Evolutionary conservation across 2,888 invertebrate species (phyloP).

Genomic region (Aphelenchoides bicaudatus): DNA sequence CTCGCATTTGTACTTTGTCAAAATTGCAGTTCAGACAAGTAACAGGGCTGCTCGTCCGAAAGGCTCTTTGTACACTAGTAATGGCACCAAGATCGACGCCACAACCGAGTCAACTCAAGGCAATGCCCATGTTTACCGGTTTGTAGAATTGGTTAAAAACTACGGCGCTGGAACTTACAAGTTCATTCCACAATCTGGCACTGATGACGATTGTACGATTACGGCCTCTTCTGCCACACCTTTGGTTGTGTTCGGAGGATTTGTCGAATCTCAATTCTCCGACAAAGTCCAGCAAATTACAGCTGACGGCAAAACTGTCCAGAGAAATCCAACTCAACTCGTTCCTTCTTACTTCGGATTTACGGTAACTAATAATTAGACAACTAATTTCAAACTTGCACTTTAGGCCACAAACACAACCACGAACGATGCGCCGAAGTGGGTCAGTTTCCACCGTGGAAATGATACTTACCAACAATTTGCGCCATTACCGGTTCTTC

Average conservation of each 20-base stretch:
- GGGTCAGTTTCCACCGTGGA: conserved; percentile 16
- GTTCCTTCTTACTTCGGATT: conserved; percentile 34
- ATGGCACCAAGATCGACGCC: too few relatives aligned
- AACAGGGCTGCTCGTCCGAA: too few relatives aligned
- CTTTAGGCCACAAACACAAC: conserved; percentile 1
- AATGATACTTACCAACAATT: neutral
- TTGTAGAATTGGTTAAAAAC: neutral
- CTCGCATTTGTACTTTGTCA: neutral
- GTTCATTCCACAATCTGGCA: neutral
- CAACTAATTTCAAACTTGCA: neutral
- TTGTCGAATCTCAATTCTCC: conserved; percentile 32
- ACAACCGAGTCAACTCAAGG: neutral
- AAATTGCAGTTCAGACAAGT: neutral
- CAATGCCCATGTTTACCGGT: neutral
- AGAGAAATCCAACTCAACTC: conserved; percentile 32
- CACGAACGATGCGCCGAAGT: conserved; percentile 4
- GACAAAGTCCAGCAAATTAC: conserved; percentile 36
- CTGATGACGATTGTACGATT: conserved; percentile 19
- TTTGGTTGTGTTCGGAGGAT: conserved; percentile 44
- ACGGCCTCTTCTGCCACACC: conserved; percentile 34
- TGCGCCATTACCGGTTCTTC: conserved; percentile 24
- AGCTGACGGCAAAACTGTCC: conserved; percentile 32
- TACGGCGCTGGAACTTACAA: neutral
- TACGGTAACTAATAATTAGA: conserved; percentile 10
- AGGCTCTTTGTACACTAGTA: too few relatives aligned